phyloP scores from a whole-genome alignment of 2,888 invertebrate species.

The Adela reaumurella region DNA sequence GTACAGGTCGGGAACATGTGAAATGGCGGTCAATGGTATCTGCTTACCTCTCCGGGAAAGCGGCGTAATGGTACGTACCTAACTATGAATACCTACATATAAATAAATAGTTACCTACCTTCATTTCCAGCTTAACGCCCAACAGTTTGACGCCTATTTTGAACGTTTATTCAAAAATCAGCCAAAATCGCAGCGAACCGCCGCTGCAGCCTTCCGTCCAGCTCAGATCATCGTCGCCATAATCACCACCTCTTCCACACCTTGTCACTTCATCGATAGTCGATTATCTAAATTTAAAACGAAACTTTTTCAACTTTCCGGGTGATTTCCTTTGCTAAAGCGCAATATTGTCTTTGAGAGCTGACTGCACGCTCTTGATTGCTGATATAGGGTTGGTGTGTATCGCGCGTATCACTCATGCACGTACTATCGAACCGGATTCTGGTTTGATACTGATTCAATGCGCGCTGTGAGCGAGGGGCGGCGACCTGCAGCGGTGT shows the following conservation, averaged over 20 bases:
- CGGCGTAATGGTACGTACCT: no score
- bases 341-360: no score
- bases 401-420: neutral
- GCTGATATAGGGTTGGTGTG: neutral
- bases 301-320: no score
- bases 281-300: no score
- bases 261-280: no score
- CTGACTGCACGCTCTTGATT: neutral
- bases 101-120: neutral
- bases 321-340: no score
- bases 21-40: no score
- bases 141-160: neutral
- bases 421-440: neutral
- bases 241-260: neutral
- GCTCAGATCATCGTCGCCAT: neutral
- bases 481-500: neutral
- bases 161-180: neutral
- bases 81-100: no score
- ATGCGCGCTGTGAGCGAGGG: neutral
- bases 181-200: neutral
- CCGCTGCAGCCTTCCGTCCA: neutral
- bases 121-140: neutral
- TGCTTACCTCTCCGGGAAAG: no score
- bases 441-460: neutral
- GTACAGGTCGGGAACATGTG: no score